Base-by-base conservation (phyloP, 2,797 vertebrate genomes). In the Atherinosoma microstoma region DNA sequence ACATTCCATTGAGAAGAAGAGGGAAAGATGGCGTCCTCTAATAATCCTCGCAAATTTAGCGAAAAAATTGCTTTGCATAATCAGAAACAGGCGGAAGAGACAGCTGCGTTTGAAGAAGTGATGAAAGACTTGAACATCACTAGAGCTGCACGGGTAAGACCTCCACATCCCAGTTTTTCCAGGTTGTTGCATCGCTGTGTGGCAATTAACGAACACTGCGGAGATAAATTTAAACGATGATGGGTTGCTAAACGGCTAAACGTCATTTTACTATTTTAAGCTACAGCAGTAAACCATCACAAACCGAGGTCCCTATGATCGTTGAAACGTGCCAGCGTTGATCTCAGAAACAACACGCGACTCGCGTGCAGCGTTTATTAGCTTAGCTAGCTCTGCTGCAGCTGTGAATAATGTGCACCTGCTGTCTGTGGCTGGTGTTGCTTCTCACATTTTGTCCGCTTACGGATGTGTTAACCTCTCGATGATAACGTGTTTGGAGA, bases 11-110 rank as follows among this genome's bases (percentile, higher is more conserved):
- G 92, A 95, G 96, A 95, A 94, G 96, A 95, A 94, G 95, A 95
- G 95, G 75, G 93, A 95, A 98, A 98, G 95, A 98, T 98, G 97
- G 97, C 97, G 96, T 96, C 97, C 93, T 98, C 97, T 91, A 98
- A 97, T 95, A 98, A 98, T 97, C 97, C 97, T 89, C 96, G 97
- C 92, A 98, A 98, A 97, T 98, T 98, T 93, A 98, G 97, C 95
- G 97, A 98, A 94, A 98, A 98, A 95, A 98, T 98, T 90, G 97
- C 97, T 77, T 91, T 98, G 92, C 97, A 98, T 91, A 98, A 97
- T 87, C 97, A 98, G 91, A 98, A 98, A 86, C 97, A 98, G 94
- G 97, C 97, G 67, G 97, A 98, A 93, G 97, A 98, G 93, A 98
- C 97, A 0, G 97, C 97, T 35, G 97, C 97, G 67, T 98, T 98